Conservation (phyloP, 1,140 invertebrate species). For the Pomacea maculata region DNA sequence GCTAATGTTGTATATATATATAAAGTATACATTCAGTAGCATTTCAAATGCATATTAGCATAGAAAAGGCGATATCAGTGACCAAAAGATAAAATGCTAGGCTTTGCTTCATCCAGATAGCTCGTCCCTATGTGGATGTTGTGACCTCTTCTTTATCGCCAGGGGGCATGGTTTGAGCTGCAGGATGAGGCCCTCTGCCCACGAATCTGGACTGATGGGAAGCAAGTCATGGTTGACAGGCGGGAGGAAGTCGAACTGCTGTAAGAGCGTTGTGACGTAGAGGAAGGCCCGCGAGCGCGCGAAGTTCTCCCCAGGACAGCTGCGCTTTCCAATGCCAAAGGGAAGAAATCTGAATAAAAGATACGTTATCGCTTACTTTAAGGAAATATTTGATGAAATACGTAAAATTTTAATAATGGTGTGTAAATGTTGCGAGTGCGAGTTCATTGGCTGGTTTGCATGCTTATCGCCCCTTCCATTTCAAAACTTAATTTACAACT, state of each 20-base stretch:
- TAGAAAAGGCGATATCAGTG: no score
- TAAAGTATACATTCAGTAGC: no score
- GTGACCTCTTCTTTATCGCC: no score
- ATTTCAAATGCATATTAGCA: no score
- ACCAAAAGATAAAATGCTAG: no score
- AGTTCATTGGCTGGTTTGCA: background rate
- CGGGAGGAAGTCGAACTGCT: conserved; percentile 42
- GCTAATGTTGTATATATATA: no score
- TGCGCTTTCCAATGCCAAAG: conserved; percentile 42
- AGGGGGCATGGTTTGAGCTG: background rate
- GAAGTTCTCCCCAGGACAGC: conserved; percentile 48
- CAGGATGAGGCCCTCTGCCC: background rate
- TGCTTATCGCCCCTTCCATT: no score
- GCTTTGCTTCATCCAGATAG: no score
- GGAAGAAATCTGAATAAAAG: conserved; percentile 28
- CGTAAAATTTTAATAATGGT: background rate
- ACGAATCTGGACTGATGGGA: background rate
- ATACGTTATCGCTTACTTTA: background rate
- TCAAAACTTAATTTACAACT: no score
- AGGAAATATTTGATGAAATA: background rate
- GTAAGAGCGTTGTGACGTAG: conserved; percentile 42
- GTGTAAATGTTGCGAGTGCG: background rate
- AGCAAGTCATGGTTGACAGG: conserved; percentile 12
- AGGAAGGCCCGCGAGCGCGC: conserved; percentile 45
- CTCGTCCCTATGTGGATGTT: no score